phyloP scores from a whole-genome alignment of 2,888 invertebrate species.

The Calameuta filiformis region DNA sequence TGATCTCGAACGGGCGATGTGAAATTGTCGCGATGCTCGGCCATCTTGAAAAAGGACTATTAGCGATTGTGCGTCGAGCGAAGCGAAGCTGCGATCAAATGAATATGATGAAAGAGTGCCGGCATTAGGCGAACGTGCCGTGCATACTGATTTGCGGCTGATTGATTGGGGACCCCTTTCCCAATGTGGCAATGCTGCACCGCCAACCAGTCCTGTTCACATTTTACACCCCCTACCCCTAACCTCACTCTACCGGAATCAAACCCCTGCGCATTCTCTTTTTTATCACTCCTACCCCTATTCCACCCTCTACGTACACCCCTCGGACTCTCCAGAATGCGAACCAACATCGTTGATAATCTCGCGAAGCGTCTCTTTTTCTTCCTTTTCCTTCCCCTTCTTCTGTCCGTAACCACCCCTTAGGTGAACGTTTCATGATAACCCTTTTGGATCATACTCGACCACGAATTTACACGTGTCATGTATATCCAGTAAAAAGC shows the following conservation, averaged over 20 bases:
- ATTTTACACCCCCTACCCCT: slow-evolving; percentile 11
- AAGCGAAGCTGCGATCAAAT: slow-evolving; percentile 60
- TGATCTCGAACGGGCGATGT: not conserved
- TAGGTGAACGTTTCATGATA: not conserved
- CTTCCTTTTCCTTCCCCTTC: not conserved
- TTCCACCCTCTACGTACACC: slow-evolving; percentile 8
- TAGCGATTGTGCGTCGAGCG: slow-evolving; percentile 53
- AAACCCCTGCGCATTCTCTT: slow-evolving; percentile 19
- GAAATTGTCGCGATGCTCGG: slow-evolving; percentile 11
- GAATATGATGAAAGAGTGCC: slow-evolving; percentile 66
- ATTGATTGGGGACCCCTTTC: slow-evolving; percentile 63
- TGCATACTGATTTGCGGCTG: slow-evolving; percentile 66
- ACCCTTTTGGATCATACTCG: not conserved
- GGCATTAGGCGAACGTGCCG: slow-evolving; percentile 65
- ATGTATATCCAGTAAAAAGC: not conserved
- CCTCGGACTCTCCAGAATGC: slow-evolving; percentile 24
- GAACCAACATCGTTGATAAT: slow-evolving; percentile 31
- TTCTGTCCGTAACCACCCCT: not conserved
- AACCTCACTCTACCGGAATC: not conserved
- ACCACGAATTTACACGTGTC: not conserved
- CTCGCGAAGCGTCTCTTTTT: slow-evolving; percentile 21
- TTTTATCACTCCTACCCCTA: not conserved
- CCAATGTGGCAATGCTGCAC: slow-evolving; percentile 46
- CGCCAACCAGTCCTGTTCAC: slow-evolving; percentile 18
- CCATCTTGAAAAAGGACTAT: slow-evolving; percentile 58